Evolutionary conservation across 2,797 vertebrate species (phyloP), one percentile per base, ranked within the genome.

Genomic region (Clangula hyemalis): DNA sequence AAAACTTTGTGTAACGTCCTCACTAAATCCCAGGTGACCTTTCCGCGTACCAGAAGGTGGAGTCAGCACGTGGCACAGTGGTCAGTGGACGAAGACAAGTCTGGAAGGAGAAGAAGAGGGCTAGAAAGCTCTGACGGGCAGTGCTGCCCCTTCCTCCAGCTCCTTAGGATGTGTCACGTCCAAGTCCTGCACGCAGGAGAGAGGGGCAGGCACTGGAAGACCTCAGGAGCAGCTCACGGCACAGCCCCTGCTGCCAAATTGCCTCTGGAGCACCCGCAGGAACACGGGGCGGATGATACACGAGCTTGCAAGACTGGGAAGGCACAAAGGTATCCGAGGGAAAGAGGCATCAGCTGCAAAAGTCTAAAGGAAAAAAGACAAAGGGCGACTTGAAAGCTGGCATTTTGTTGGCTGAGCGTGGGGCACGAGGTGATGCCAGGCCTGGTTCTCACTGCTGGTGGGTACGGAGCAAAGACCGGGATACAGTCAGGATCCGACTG

Each of bases 401-500:
- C 36, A 60, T 34, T 79, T 87, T 64, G 18, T n/a, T 85, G 65
- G 14, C 34, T 82, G 51, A 75, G 10, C 1, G 1, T 17, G 13
- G 20, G 64, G 66, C 62, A 54, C 38, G 47, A 20, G 21, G 43
- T 45, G 41, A 87, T 38, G 56, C 41, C 27, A 36, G 13, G 13
- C 34, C 66, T 61, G 34, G 39, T 43, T 60, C 25, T 70, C 24
- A 13, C 66, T 68, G 73, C 73, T 4, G 3, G 19, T 70, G 56
- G 13, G 20, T 45, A 3, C 17, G 34, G 62, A 65, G 62, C 41
- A 88, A 73, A 86, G 25, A 22, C 1, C 81, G n/a, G 20, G 34
- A 10, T 65, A 81, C 22, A n/a, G 69, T 74, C 73, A 93, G 71
- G 77, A 85, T 93, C 88, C 65, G 71, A 72, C 80, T 39, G 81